These are phyloP conservation scores for Thalassoma bifasciatum DNA, from an alignment of 2,113 vertebrate genomes.

Conservation along the genomic window DNA sequence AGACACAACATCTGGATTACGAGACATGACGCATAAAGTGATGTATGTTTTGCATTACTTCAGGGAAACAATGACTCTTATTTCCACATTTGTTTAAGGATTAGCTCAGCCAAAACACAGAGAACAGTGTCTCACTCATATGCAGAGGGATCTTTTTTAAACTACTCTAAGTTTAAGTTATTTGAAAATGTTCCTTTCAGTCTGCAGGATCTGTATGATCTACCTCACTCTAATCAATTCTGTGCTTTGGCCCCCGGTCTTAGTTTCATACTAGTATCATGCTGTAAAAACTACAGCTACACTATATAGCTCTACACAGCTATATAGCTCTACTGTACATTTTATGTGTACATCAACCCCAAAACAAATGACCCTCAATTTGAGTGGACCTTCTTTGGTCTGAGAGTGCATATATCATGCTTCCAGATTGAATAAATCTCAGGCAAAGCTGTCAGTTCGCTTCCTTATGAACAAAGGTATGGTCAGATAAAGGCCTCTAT, in stretches of 20 bases:
- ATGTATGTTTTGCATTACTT: slow-evolving; percentile 58
- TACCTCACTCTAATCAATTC: neutral
- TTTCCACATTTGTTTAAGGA: slow-evolving; percentile 20
- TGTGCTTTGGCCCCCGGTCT: too few relatives aligned
- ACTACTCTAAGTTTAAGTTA: slow-evolving; percentile 1
- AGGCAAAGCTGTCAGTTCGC: slow-evolving; percentile 17
- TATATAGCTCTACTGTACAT: too few relatives aligned
- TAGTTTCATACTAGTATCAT: too few relatives aligned
- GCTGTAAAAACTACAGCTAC: too few relatives aligned
- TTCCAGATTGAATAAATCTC: neutral
- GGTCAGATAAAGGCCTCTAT: slow-evolving; percentile 1
- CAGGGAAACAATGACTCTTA: slow-evolving; percentile 24
- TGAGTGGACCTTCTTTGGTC: too few relatives aligned
- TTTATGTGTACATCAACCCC: neutral
- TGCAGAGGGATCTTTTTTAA: slow-evolving; percentile 6
- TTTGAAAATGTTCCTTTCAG: neutral
- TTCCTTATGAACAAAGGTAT: slow-evolving; percentile 12
- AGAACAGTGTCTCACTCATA: neutral
- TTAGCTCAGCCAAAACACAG: slow-evolving; percentile 36
- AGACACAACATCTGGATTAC: slow-evolving; percentile 59
- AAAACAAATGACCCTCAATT: too few relatives aligned
- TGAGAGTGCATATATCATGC: too few relatives aligned
- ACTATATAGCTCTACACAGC: too few relatives aligned
- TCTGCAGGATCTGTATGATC: neutral
- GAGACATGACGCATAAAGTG: slow-evolving; percentile 58